Evolutionary conservation across 92 coral and sea anemone species (phyloP), one percentile per base, ranked within the genome.

Genomic region (Virgularia gustaviana): DNA sequence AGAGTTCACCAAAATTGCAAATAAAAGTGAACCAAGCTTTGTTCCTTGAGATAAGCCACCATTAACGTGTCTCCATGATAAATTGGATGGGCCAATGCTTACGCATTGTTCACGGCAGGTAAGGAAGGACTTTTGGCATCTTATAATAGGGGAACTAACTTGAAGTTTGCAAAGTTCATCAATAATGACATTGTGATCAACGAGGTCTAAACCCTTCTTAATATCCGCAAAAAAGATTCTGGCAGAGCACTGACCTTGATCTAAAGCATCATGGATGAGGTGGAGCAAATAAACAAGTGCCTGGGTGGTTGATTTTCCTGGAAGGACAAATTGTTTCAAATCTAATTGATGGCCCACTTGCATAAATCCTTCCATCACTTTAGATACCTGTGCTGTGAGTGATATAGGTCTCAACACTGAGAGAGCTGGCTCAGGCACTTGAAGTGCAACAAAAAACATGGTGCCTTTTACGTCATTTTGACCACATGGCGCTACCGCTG

Each of bases 61-160:
- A 36, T 63, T 63, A 5, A 36, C 45, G 10, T 7, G 30, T 32
- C 43, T 65, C 73, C 73, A 38, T 38, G 57, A 65, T n/a, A 36
- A 65, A 30, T 10, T 20, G 31, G n/a, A 65, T 12, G n/a, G 0
- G 11, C 36, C 57, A 1, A 65, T 29, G 32, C 41, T 65, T 0
- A 65, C 56, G 28, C 39, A 65, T 19, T 65, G 72, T 65, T 65
- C 22, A 34, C 72, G 72, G 19, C 6, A 9, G n/a, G 72, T 65
- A 6, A 65, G 72, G 72, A 65, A 65, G 16, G 12, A 11, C 0
- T 27, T 38, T 0, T 36, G 7, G 51, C 72, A 65, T 41, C 72
- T 11, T 8, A 2, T 41, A 23, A 65, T 65, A 28, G 56, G 0
- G 9, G 72, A 53, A 47, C 41, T 11, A 11, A 65, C 54, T 18